Base-by-base conservation (phyloP, 2,113 vertebrate genomes). In the Anolis carolinensis region DNA sequence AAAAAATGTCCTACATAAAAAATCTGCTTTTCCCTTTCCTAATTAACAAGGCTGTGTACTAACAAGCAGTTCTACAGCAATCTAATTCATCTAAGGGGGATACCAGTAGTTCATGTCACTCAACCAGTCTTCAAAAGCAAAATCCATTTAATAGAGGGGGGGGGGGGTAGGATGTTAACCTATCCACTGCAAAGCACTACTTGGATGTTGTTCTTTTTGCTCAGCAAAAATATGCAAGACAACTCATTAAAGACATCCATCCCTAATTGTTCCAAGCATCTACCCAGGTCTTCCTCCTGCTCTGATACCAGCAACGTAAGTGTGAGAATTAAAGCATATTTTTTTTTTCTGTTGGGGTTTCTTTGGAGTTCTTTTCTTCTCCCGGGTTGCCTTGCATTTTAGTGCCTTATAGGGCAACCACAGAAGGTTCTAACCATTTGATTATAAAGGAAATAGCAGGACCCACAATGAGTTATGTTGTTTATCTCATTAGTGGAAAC, bases 401-500 rank as follows among this genome's bases (percentile, higher is more conserved):
- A 79, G 93, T 89, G 89, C 92, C 92, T 96, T 93, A 92, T 75
- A 95, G 94, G 90, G 92, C 94, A 95, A 91, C 89, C 70, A 79
- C 82, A 83, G 86, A 93, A 91, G 75, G 86, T 88, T 93, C 93
- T 90, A 87, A 89, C 85, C 87, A 88, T 94, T 92, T 94, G 92
- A 94, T 95, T 95, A 93, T 8, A 92, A 87, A 94, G 87, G 79
- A 94, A 94, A 90, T 87, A 93, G 89, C 93, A 90, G 90, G 92
- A 93, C 89, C 95, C 93, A 84, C 2, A 81, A 85, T 96, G 95
- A 96, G 89, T 94, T 95, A 93, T 91, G 92, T 94, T 96, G 96
- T 96, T 97, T 96, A 96, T 96, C 95, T 96, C 96, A 95, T 96
- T 96, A 96, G 94, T 94, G 92, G 93, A 95, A 91, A 93, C 90